A percentile compares a stretch with the other conserved stretches of the same genome.
Conservation (phyloP, 1,140 invertebrate species). For the Brachionus angularis region DNA sequence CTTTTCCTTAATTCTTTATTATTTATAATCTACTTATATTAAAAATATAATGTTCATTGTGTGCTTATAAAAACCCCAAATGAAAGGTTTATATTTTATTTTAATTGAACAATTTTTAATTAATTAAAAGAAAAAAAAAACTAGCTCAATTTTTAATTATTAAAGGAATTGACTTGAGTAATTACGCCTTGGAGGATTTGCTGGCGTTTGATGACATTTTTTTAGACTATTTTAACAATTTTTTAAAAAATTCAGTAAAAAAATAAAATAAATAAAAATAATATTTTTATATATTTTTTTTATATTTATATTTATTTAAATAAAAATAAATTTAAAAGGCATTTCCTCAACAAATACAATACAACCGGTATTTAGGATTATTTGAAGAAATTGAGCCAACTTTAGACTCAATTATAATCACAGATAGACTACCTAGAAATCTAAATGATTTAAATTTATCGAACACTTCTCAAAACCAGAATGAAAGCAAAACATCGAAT, state of each 20-base stretch:
- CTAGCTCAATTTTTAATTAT: slow-evolving; percentile 45
- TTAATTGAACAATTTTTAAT: too few species aligned
- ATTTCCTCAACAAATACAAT: slow-evolving; percentile 42
- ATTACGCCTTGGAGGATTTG: slow-evolving; percentile 57
- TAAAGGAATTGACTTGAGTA: slow-evolving; percentile 54
- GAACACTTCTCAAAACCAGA: not conserved
- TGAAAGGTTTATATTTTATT: slow-evolving; percentile 12
- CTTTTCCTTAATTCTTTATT: too few species aligned
- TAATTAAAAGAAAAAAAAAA: too few species aligned
- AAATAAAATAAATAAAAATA: not conserved
- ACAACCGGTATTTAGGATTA: slow-evolving; percentile 21
- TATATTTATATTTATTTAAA: not conserved
- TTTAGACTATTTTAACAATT: slow-evolving; percentile 58
- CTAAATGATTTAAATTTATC: not conserved
- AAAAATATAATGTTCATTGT: too few species aligned
- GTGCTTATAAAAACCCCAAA: too few species aligned
- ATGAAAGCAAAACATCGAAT: not conserved
- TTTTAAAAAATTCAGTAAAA: slow-evolving; percentile 55
- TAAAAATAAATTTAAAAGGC: not conserved
- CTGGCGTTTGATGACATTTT: slow-evolving; percentile 58
- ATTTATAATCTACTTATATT: too few species aligned
- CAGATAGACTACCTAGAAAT: not conserved
- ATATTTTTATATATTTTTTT: not conserved
- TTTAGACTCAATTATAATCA: slow-evolving; percentile 8
- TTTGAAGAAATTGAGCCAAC: slow-evolving; percentile 35